A percentile compares a stretch with the other conserved stretches of the same genome.
phyloP scores from a whole-genome alignment of 2,113 vertebrate species.

The Gavia stellata region DNA sequence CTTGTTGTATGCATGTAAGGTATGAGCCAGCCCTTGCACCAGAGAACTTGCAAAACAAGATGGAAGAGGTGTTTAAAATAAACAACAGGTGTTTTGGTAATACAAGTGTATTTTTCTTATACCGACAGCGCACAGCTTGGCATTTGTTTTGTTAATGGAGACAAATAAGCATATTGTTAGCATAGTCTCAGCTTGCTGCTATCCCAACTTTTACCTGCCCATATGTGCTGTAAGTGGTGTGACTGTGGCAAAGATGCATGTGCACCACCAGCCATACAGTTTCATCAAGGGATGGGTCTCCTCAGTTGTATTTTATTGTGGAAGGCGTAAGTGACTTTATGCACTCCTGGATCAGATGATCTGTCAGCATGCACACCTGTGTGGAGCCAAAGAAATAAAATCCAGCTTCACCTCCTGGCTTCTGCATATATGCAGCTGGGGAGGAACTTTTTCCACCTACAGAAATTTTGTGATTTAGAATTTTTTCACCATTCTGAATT shows the following conservation, averaged over 20 bases:
- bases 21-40: background rate
- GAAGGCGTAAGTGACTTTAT: background rate
- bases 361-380: background rate
- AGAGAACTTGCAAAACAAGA: background rate
- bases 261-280: background rate
- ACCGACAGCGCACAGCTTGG: background rate
- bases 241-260: background rate
- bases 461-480: background rate
- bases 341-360: background rate
- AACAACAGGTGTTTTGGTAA: conserved; percentile 36
- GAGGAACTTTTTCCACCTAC: background rate
- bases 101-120: conserved; percentile 3
- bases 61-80: conserved; percentile 31
- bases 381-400: background rate
- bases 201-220: background rate
- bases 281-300: background rate
- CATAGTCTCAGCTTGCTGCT: background rate
- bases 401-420: background rate
- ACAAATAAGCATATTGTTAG: conserved; percentile 11
- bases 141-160: conserved; percentile 43
- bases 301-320: background rate
- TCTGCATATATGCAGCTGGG: background rate
- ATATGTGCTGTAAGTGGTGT: background rate
- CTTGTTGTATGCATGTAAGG: background rate
- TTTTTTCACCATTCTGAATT: background rate